A percentile compares a stretch with the other conserved stretches of the same genome.
Conservation (phyloP, 2,113 vertebrate species). For the Bothrops jararaca region DNA sequence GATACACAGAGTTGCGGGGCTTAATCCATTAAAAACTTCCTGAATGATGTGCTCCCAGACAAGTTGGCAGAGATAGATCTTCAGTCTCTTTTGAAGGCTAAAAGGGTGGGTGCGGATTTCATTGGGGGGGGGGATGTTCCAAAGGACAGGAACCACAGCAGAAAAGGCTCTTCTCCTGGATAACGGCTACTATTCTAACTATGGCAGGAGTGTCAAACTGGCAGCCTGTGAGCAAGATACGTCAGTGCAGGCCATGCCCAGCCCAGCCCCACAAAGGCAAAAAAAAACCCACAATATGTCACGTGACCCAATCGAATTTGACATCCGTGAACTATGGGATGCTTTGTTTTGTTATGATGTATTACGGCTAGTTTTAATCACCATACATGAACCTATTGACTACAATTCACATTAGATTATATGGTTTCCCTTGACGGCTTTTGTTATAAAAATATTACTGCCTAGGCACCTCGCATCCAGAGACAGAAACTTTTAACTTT, state of each 20-base stretch:
- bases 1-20: not conserved
- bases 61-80: not conserved
- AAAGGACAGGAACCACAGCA: not conserved
- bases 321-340: not conserved
- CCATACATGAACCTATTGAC: not conserved
- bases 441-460: not conserved
- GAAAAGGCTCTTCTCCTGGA: not conserved
- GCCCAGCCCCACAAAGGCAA: too few relatives aligned
- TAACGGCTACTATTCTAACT: not conserved
- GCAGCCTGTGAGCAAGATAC: too few relatives aligned
- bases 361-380: not conserved
- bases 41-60: not conserved
- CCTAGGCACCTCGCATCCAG: not conserved
- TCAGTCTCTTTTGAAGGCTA: not conserved
- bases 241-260: too few relatives aligned
- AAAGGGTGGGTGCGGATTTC: not conserved
- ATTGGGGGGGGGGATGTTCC: not conserved
- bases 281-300: too few relatives aligned
- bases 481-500: not conserved
- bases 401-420: not conserved
- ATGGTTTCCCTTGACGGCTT: not conserved
- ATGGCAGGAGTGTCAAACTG: too few relatives aligned
- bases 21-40: not conserved
- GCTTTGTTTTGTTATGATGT: not conserved
- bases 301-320: too few relatives aligned